Evolutionary conservation across 2,888 invertebrate species (phyloP), one percentile per base, ranked within the genome.

Genomic region (Dendrolimus houi): DNA sequence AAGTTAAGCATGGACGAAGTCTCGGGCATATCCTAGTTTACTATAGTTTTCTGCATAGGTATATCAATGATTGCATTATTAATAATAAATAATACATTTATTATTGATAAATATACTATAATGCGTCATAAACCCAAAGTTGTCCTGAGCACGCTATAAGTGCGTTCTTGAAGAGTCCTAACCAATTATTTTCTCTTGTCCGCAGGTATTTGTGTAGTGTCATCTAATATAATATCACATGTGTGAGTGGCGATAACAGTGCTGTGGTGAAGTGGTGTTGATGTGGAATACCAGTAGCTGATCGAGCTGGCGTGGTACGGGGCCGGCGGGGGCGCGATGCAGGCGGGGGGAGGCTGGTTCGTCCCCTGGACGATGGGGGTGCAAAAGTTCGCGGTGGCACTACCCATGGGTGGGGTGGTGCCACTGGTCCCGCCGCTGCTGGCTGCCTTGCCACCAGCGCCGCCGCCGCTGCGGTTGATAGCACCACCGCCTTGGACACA

Each of bases 241-340:
- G 70, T 65, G 59, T 59, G 65, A 57, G 65, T 67, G 68, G 63
- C 70, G 74, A 69, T 71, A 72, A 64, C 62, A 67, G 81, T 75
- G 72, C 62, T 65, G 72, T 72, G 76, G 64, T 56, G 63, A 69
- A 70, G 72, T 67, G 68, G 75, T 67, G 74, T 85, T 79, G 70
- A 85, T 86, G 87, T 79, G 85, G 81, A 69, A 68, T 70, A 68
- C 47, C 47, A 47, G 59, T 64, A 81, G 81, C 69, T 81, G 81
- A 83, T 83, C 85, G 83, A 73, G 79, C 88, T 90, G 89, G 90
- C 89, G 87, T 90, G 90, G 90, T 89, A 88, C 89, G 86, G 89
- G 72, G 74, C 76, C 69, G 78, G 79, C 55, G 82, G 81, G 70
- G 87, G 86, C 72, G 86, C 83, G 72, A 87, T 87, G 85, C 87